Base-by-base conservation (phyloP, 1,140 invertebrate species). In the Leptinotarsa defecta region DNA sequence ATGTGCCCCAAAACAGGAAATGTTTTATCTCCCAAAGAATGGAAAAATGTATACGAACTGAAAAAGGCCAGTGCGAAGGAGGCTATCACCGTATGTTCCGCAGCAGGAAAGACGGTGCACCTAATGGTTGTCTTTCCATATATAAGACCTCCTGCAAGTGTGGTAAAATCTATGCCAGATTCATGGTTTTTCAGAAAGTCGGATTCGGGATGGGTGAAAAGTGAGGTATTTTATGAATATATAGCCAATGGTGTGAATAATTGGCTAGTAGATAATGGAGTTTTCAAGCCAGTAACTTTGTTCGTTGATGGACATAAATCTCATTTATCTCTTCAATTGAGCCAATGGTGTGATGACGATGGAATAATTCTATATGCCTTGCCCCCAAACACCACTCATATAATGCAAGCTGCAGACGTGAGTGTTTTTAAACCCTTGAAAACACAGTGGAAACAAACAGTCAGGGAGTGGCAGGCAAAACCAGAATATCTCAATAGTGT, bases 381-480 rank as follows among this genome's bases (percentile, higher is more conserved):
- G 3, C 78, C 78, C 57, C 85, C 84, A n/a, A 86, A 86, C 78
- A 74, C 83, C 20, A 86, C 85, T 11, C 84, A 86, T 75, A 76
- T 86, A 24, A 43, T 85, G 13, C 85, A 87, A 81, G 86, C 85
- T 15, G 74, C 82, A 70, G 84, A 87, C 76, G 81, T 87, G 15
- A 67, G 80, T 5, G 77, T 86, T 20, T 86, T 87, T 73, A 72
- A 75, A 19, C 82, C 84, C 5, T n/a, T 57, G n/a, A 57, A 57
- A 57, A 57, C 52, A 17, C 52, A 13, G 3, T 17, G 52, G n/a
- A 57, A 13, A 57, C 5, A 57, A 57, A 57, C 52, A 57, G 52
- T 57, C 52, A 57, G 52, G 6, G 52, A 57, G 52, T 57, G 2
- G 52, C 52, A 57, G 52, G 52, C 52, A 57, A 57, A 57, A 57